Evolutionary conservation across 2,797 vertebrate genomes (phyloP).

Genomic region (Pristis pectinata): DNA sequence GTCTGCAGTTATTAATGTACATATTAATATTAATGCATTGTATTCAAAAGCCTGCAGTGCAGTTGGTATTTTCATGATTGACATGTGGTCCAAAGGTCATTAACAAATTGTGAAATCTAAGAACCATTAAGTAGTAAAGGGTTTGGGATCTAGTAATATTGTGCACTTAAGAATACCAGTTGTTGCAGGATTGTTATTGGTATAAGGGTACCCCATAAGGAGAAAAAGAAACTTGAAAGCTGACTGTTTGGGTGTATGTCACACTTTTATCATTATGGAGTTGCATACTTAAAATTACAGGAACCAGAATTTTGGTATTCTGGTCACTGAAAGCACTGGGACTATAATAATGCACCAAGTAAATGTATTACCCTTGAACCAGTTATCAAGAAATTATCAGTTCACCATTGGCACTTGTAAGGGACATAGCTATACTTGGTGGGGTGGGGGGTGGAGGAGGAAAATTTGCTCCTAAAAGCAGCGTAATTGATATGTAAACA

Average conservation of each 20-base stretch:
- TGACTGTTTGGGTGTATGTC: too few relatives aligned
- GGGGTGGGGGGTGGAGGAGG: too few relatives aligned
- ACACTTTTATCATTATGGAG: background rate
- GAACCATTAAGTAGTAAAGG: background rate
- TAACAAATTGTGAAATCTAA: background rate
- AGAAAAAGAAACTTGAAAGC: too few relatives aligned
- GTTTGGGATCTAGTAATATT: background rate
- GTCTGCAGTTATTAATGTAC: background rate
- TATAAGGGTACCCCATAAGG: too few relatives aligned
- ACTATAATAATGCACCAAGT: background rate
- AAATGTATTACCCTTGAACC: background rate
- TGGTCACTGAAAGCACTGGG: background rate
- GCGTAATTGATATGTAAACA: background rate
- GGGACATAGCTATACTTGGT: background rate
- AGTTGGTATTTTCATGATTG: background rate
- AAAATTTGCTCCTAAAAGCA: background rate
- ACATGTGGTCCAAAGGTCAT: background rate
- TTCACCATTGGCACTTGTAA: background rate
- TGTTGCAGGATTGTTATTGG: too few relatives aligned
- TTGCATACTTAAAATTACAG: background rate
- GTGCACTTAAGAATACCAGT: background rate
- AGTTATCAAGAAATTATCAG: background rate
- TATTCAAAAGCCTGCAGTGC: too few relatives aligned
- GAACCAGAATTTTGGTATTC: background rate
- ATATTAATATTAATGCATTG: background rate